These are phyloP conservation scores for Globicephala melas DNA, from an alignment of 2,113 vertebrate species.

Conservation along the genomic window DNA sequence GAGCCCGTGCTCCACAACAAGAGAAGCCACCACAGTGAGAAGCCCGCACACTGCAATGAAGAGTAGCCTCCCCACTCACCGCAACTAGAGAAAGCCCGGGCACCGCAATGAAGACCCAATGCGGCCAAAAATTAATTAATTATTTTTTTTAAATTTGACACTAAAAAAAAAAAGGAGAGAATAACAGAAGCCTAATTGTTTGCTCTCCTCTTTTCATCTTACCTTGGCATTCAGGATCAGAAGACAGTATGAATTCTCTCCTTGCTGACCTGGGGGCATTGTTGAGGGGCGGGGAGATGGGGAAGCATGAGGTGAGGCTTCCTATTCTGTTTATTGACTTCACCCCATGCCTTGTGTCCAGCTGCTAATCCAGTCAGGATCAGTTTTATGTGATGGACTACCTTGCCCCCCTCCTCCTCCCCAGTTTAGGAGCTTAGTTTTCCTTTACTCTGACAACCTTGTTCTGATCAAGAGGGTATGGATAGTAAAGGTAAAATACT, in stretches of 20 bases:
- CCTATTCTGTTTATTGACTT: neutral
- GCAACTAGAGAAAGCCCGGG: too few relatives aligned
- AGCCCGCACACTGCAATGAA: too few relatives aligned
- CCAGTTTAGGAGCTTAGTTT: neutral
- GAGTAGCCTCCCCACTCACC: too few relatives aligned
- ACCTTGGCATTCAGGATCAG: neutral
- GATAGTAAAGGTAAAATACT: neutral
- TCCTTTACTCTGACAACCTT: neutral
- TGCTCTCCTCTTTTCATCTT: neutral
- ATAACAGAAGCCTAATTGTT: neutral
- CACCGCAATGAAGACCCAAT: too few relatives aligned
- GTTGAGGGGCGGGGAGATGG: fast-evolving
- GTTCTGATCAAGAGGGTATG: neutral
- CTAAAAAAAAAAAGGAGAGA: too few relatives aligned
- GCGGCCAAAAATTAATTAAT: too few relatives aligned
- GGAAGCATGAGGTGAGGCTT: neutral
- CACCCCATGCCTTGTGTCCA: neutral
- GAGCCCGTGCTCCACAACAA: too few relatives aligned
- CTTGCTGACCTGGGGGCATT: neutral
- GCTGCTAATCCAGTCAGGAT: neutral
- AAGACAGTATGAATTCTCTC: neutral
- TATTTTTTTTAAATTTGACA: too few relatives aligned
- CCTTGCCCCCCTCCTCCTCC: neutral
- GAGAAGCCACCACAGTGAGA: too few relatives aligned
- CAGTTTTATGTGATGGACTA: neutral